phyloP scores from a whole-genome alignment of 2,888 invertebrate genomes.

The Perizoma flavofasciatum region DNA sequence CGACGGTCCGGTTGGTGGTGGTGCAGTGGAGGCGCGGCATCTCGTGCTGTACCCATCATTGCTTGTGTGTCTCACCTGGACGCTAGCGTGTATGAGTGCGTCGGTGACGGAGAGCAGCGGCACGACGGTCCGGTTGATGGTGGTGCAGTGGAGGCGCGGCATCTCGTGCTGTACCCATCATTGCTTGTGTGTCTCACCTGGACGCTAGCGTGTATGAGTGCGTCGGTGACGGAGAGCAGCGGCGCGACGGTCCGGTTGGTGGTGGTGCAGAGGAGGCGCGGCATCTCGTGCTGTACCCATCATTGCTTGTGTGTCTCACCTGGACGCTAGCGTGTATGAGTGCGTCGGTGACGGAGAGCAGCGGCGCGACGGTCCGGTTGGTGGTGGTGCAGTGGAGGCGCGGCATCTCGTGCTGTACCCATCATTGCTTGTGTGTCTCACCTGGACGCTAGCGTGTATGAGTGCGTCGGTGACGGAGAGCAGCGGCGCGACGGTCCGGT shows the following conservation, averaged over 20 bases:
- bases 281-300: slow-evolving; percentile 75
- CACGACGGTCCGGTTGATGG: slow-evolving; percentile 83
- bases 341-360: slow-evolving; percentile 68
- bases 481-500: slow-evolving; percentile 80
- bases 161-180: slow-evolving; percentile 77
- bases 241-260: slow-evolving; percentile 84
- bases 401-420: slow-evolving; percentile 72
- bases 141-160: slow-evolving; percentile 81
- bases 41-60: slow-evolving; percentile 80
- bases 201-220: slow-evolving; percentile 88
- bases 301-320: slow-evolving; percentile 54
- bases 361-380: slow-evolving; percentile 82
- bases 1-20: slow-evolving; percentile 84
- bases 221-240: slow-evolving; percentile 64
- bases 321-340: slow-evolving; percentile 89
- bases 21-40: slow-evolving; percentile 79
- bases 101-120: slow-evolving; percentile 65
- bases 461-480: slow-evolving; percentile 72
- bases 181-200: slow-evolving; percentile 77
- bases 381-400: slow-evolving; percentile 84
- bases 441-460: slow-evolving; percentile 89
- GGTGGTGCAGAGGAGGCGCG: slow-evolving; percentile 82
- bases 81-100: slow-evolving; percentile 87
- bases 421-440: too few relatives aligned
- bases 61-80: slow-evolving; percentile 81